Percentiles rank a stretch among this genome's conserved stretches.
Conservation (phyloP, 92 coral and sea anemone genomes). For the Parazoanthus darwini region DNA sequence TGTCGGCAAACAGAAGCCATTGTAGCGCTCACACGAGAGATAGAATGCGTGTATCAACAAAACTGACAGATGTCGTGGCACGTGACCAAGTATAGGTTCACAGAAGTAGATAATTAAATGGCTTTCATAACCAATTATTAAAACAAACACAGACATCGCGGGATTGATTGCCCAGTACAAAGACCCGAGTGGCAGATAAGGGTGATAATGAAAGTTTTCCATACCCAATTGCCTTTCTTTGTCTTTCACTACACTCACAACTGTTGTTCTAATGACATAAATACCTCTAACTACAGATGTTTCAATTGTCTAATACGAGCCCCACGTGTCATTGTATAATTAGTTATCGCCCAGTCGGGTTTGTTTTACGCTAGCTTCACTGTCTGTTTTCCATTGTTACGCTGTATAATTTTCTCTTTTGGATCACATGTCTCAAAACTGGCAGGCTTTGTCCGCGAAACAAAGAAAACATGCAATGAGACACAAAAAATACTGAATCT, state of each 20-base stretch:
- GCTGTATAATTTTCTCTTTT: background rate
- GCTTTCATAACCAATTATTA: constrained; percentile 29
- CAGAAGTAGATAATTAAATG: constrained; percentile 28
- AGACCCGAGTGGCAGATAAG: constrained; percentile 27
- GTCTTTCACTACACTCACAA: constrained; percentile 11
- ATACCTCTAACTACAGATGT: constrained; percentile 29
- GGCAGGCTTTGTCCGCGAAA: constrained; percentile 29
- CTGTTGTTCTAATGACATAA: constrained; percentile 37
- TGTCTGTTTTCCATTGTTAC: constrained; percentile 31
- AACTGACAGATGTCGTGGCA: constrained; percentile 32
- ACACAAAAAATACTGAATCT: constrained; percentile 9
- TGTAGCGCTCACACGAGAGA: background rate
- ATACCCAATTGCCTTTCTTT: constrained; percentile 17
- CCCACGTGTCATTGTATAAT: constrained; percentile 41
- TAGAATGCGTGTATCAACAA: constrained; percentile 10
- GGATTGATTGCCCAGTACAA: background rate
- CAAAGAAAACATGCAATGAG: constrained; percentile 33
- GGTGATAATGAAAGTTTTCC: constrained; percentile 33
- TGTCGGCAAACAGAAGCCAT: constrained; percentile 16
- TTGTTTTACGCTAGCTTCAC: background rate
- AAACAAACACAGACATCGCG: constrained; percentile 25
- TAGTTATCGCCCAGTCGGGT: constrained; percentile 20
- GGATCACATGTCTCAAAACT: constrained; percentile 44
- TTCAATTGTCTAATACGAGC: constrained; percentile 8
- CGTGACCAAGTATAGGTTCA: constrained; percentile 24